Evolutionary conservation across 1,140 invertebrate species (phyloP).

Genomic region (Cepaea nemoralis): DNA sequence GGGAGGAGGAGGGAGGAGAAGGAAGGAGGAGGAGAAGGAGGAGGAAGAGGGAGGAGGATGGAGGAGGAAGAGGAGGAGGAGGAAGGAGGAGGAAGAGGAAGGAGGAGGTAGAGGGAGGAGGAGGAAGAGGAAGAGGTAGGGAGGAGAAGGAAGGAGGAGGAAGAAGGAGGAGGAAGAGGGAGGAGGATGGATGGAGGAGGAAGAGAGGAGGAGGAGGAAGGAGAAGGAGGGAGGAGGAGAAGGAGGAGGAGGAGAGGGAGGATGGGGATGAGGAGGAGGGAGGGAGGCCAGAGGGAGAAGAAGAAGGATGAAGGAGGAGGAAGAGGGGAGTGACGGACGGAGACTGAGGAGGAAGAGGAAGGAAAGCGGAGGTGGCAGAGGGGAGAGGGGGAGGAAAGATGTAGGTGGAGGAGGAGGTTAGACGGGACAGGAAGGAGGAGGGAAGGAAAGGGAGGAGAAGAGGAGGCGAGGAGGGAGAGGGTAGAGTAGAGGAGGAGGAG

Average conservation of each 20-base stretch:
- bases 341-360: conserved; percentile 6
- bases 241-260: no score
- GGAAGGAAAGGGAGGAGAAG: background rate
- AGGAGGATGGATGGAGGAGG: no score
- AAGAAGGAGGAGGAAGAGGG: conserved; percentile 26
- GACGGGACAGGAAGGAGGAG: background rate
- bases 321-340: background rate
- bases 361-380: no score
- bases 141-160: conserved; percentile 4
- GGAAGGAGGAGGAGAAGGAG: background rate
- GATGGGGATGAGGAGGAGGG: no score
- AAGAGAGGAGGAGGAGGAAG: conserved; percentile 30
- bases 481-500: background rate
- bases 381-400: no score
- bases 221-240: conserved; percentile 9
- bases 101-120: no score
- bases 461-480: background rate
- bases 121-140: background rate
- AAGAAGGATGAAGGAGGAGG: background rate
- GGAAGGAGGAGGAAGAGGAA: background rate
- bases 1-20: background rate
- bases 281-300: no score
- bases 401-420: background rate
- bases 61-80: background rate
- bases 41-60: background rate